phyloP scores from a whole-genome alignment of 2,113 vertebrate genomes.

The Dicentrarchus labrax region DNA sequence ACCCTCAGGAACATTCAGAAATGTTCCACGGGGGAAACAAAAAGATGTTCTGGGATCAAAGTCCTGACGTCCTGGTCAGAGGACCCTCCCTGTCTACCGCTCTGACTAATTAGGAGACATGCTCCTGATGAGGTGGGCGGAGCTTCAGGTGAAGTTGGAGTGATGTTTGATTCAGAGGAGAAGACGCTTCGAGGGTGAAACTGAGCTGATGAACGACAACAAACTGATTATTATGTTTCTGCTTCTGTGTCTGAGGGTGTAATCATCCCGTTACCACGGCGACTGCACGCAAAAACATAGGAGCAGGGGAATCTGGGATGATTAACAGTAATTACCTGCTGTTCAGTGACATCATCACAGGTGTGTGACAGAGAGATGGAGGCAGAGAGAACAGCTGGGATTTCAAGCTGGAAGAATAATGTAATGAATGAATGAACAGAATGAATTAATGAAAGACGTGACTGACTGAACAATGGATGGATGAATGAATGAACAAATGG shows the following conservation, averaged over 20 bases:
- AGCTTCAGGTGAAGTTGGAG: not conserved
- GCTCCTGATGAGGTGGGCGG: slow-evolving; percentile 19
- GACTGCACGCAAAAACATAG: not conserved
- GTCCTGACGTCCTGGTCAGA: not conserved
- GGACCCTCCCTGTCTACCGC: not conserved
- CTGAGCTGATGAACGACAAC: slow-evolving; percentile 5
- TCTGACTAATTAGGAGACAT: not conserved
- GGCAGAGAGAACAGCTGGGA: not conserved
- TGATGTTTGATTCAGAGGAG: slow-evolving; percentile 1
- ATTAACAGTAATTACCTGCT: slow-evolving; percentile 7
- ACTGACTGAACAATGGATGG: not conserved
- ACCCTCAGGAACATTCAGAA: not conserved
- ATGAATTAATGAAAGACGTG: not conserved
- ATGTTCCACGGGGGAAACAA: no score
- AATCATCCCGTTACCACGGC: slow-evolving; percentile 20
- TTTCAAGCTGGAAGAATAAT: not conserved
- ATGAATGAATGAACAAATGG: not conserved
- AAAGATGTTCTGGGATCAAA: not conserved
- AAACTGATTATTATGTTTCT: not conserved
- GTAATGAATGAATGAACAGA: not conserved
- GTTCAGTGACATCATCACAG: slow-evolving; percentile 15
- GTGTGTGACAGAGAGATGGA: not conserved
- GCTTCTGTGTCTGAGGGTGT: slow-evolving; percentile 7
- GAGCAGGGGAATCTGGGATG: not conserved
- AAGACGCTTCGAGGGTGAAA: not conserved